Evolutionary conservation across 2,888 invertebrate genomes (phyloP).

Genomic region (Anorthoa munda): DNA sequence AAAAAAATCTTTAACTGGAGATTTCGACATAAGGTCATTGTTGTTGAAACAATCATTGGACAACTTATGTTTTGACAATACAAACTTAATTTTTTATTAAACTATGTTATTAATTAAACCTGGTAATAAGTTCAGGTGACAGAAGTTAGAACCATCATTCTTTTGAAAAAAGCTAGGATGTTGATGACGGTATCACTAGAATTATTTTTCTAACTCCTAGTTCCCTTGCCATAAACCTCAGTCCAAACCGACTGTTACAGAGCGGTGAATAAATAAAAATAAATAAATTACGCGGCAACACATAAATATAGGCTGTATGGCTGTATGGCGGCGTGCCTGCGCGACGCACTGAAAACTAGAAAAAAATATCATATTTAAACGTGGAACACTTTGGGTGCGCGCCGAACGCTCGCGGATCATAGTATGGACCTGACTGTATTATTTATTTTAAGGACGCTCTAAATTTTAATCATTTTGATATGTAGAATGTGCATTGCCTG

Average conservation of each 20-base stretch:
- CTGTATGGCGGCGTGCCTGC: slow-evolving; percentile 37
- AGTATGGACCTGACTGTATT: slow-evolving; percentile 69
- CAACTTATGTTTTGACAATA: too few species aligned
- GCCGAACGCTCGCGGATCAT: slow-evolving; percentile 51
- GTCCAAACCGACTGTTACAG: slow-evolving; percentile 55
- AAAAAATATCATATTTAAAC: slow-evolving; percentile 84
- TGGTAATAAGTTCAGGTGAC: too few species aligned
- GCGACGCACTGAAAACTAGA: slow-evolving; percentile 82
- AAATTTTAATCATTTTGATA: background rate
- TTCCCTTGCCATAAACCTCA: slow-evolving; percentile 60
- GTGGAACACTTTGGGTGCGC: slow-evolving; percentile 86
- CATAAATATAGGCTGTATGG: slow-evolving; percentile 80
- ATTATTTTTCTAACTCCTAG: slow-evolving; percentile 37
- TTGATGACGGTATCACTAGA: background rate
- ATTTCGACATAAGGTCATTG: too few species aligned
- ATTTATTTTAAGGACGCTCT: background rate
- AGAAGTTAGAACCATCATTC: too few species aligned
- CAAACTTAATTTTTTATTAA: too few species aligned
- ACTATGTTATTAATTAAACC: too few species aligned
- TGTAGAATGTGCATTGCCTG: background rate
- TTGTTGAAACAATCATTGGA: too few species aligned
- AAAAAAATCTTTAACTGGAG: too few species aligned
- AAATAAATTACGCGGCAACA: slow-evolving; percentile 84
- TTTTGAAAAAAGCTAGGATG: background rate
- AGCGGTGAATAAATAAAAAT: slow-evolving; percentile 75